Base-by-base conservation (phyloP, 1,140 invertebrate species). In the Tribolium castaneum region DNA sequence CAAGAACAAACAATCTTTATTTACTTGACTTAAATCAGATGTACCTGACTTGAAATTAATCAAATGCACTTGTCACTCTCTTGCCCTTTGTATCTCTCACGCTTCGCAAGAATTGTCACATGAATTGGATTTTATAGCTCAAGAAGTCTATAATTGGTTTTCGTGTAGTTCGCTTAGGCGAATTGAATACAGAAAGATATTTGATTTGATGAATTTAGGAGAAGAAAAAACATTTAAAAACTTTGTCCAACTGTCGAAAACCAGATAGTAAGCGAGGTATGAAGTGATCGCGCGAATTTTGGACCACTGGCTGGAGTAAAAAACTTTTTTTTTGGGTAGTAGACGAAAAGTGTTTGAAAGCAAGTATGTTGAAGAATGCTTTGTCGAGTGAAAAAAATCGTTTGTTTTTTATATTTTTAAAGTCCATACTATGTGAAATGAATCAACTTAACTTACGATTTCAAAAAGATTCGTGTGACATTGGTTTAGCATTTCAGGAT, bases 111-210 rank as follows among this genome's bases (percentile, higher is more conserved):
- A 70, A 70, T 12, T 70, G 10, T 30, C 66, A 6, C 34, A 9
- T 39, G 6, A 12, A 14, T 13, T 70, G 4, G 45, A 70, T 6
- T 70, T 70, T 39, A 16, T 70, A 9, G 12, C 12, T 25, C 19
- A 16, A 12, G 66, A 70, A 70, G 45, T 70, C 0, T 70, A 70
- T 25, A 70, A 70, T 70, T 70, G 19, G 19, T 70, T 70, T 10
- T 35, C 9, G 3, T 10, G 19, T 70, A 13, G n/a, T 12, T 6
- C 66, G 6, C 66, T 39, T 9, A 12, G 22, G 12, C 14, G 22
- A 14, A 6, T 34, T 13, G 3, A 35, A 12, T 70, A 70, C 22
- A 16, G n/a, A 19, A 19, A 56, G 22, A 19, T 19, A 16, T 16
- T 14, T 56, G 19, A 56, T 56, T 4, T 22, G 6, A 56, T 56